A percentile compares a stretch with the other conserved stretches of the same genome.
Evolutionary conservation across 2,888 invertebrate genomes (phyloP).

Genomic region (Hartigia nigra): DNA sequence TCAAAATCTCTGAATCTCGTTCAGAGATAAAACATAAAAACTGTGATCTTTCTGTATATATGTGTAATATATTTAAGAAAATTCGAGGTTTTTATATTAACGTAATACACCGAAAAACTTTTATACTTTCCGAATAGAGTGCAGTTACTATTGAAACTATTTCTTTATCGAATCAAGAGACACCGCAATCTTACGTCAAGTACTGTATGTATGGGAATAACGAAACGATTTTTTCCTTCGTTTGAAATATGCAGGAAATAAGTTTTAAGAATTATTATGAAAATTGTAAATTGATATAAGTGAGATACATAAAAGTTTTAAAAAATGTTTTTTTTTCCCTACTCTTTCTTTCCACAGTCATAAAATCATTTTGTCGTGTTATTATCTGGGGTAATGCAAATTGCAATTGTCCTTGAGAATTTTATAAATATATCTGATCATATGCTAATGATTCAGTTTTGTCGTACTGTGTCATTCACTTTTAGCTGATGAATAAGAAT

Average conservation of each 20-base stretch:
- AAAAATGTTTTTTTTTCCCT: neutral
- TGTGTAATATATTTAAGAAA: conserved; percentile 8
- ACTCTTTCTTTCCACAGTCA: neutral
- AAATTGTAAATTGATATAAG: neutral
- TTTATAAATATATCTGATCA: neutral
- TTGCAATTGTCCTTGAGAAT: neutral
- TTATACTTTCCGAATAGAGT: neutral
- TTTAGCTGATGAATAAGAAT: neutral
- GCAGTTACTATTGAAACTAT: neutral
- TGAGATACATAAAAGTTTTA: neutral
- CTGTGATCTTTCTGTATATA: conserved; percentile 49
- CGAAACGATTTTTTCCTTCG: neutral
- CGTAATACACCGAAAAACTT: neutral
- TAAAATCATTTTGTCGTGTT: neutral
- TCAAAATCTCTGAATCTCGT: conserved; percentile 30
- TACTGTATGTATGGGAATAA: neutral
- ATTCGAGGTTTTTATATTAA: neutral
- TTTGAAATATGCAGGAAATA: neutral
- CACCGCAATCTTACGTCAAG: neutral
- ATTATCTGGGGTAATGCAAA: neutral
- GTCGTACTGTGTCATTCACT: neutral
- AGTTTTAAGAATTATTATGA: neutral
- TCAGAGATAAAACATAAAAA: conserved; percentile 33
- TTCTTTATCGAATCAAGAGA: neutral
- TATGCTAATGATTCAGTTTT: neutral